Conservation (phyloP, 2,113 vertebrate species). For the Ictidomys tridecemlineatus region DNA sequence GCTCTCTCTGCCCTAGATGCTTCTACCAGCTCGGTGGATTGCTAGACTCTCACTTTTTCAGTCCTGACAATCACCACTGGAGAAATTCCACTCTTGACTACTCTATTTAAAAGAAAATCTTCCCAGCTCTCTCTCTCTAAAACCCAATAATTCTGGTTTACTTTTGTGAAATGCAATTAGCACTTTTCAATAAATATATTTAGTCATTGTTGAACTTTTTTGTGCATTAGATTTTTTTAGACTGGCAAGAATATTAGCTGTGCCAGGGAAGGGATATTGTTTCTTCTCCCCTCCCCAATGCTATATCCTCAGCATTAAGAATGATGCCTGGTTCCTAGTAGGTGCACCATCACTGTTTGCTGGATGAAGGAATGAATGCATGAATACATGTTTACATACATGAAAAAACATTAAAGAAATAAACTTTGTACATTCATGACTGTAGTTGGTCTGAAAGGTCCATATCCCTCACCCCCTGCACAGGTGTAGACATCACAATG, state of each 20-base stretch:
- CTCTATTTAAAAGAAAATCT: no score
- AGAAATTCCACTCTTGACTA: no score
- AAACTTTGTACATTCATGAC: rapidly evolving
- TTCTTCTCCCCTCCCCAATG: neutral
- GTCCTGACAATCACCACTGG: no score
- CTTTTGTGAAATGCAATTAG: no score
- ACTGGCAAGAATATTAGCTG: neutral
- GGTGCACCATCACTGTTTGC: neutral
- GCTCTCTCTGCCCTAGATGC: no score
- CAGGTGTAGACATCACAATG: neutral
- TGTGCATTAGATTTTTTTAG: neutral
- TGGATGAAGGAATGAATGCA: rapidly evolving
- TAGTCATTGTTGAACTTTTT: neutral
- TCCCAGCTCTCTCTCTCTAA: no score
- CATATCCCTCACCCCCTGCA: rapidly evolving
- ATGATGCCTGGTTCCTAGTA: neutral
- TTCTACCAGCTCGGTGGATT: no score
- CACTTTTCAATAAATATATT: no score
- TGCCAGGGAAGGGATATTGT: neutral
- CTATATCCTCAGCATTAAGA: neutral
- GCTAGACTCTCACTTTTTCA: no score
- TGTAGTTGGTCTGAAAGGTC: neutral
- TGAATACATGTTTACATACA: rapidly evolving
- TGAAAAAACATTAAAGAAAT: neutral
- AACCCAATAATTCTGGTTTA: no score